Base-by-base conservation (phyloP, 2,888 invertebrate species). In the Zaprionus lineosus region DNA sequence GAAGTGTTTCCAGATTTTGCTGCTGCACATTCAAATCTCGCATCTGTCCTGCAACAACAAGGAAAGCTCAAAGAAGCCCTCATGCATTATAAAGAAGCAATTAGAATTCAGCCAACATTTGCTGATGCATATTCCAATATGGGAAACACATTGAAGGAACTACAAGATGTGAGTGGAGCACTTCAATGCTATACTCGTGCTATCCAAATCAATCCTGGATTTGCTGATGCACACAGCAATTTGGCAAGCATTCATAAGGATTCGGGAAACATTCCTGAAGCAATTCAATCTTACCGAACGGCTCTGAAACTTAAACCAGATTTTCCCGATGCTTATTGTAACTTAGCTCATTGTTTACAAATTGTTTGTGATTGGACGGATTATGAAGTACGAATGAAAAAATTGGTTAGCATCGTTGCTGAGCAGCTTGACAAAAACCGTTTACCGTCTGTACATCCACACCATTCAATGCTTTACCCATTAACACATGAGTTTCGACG, bases 291-390 rank as follows among this genome's bases (percentile, higher is more conserved):
- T 3, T 99, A 99, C 91, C 93, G 96, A 86, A 98, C 96, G 8
- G 99, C 99, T 14, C 91, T 99, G 51, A 96, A 96, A 88, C 91
- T 98, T 71, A 99, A 99, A 90, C 97, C 98, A 0, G 97, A 99
- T 88, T 99, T 99, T 89, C 98, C 99, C 0, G 99, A 99, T 91
- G 99, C 99, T 0, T 99, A 97, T 89, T 99, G 99, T 90, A 99
- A 99, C 91, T 92, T 99, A 87, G 96, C 98, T 0, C 99, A 99
- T 91, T 99, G 99, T 90, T 92, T 98, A 60, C 99, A 98, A 92
- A 98, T 99, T 79, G 96, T 99, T n/a, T 99, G 99, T 90, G 97
- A 98, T 89, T 99, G 99, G 99, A 95, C 96, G 3, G 97, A 97
- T 89, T 99, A 99, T 89, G 96, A 96, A 58, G 92, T 94, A 3